Base-by-base conservation (phyloP, 2,797 vertebrate species). In the Choloepus didactylus region DNA sequence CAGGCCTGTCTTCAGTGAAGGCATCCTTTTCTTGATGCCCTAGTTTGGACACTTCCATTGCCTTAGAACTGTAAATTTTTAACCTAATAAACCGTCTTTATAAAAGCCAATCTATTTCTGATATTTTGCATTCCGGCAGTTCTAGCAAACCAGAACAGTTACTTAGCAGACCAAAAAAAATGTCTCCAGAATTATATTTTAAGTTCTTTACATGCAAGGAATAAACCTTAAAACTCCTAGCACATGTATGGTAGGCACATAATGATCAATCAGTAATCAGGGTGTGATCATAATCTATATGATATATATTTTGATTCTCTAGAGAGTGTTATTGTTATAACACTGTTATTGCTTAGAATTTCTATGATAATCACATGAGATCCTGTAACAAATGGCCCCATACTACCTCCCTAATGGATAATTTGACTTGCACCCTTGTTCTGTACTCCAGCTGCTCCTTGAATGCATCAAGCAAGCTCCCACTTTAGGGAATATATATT, bases 151-250 rank as follows among this genome's bases (percentile, higher is more conserved):
- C 35, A 35, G 35, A 35, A 35, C 35, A 35, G 35, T 35, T 35
- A 35, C 35, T 35, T 35, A 35, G 35, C 35, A 35, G 35, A 69
- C 19, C 14, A 89, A 76, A 54, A 89, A 69, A 41, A 2, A 16
- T 69, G 7, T 72, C 31, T 90, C 56, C 23, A 62, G 25, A 93
- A 96, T 60, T 92, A 67, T 14, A 73, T 3, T 44, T 7, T 90
- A 18, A 79, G 29, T 54, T 62, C 4, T 79, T 83, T 80, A 79
- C 29, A 35, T 72, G 72, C 1, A 95, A 18, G 25, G 4, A n/a
- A 44, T 73, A 73, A 90, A 60, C 87, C 29, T 89, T 87, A 94
- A 95, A 95, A 80, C 14, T 83, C n/a, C 35, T 29, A 77, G 21
- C 10, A 70, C 64, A 93, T 49, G 44, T 12, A 56, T 8, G 0